Base-by-base conservation (phyloP, 2,888 invertebrate species). In the Gordius sp. region DNA sequence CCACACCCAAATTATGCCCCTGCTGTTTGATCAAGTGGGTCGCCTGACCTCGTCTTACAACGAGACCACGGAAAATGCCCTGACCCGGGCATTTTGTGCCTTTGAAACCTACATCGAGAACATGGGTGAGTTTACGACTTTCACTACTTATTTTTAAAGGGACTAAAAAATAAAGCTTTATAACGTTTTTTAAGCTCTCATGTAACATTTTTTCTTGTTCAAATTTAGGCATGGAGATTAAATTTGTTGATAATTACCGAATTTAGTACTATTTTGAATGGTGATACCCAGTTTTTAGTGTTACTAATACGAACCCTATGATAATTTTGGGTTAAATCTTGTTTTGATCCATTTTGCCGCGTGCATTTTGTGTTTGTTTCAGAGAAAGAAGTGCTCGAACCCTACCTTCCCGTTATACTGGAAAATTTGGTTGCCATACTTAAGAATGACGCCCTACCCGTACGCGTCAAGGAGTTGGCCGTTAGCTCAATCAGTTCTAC, bases 51-150 rank as follows among this genome's bases (percentile, higher is more conserved):
- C 47, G 4, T 4, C 8, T n/a, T 20, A n/a, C 23, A 20, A 47
- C 4, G 47, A 20, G 20, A 23, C 8, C 4, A 8, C 4, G 4
- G 47, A 47, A 20, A 47, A 47, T 47, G 8, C n/a, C 23, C 20
- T 47, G 20, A 47, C 20, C 23, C 8, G 20, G 20, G 47, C 47
- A 4, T 47, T 47, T 20, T 18, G n/a, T 47, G 47, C 47, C 23
- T 47, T 47, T 20, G 47, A 47, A 47, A 47, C 47, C 13, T 47
- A n/a, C 47, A 47, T 47, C 8, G 47, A 47, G 23, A 47, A 47
- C 20, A 47, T 47, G 47, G 47, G 47, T 47, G 20, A 47, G 4
- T n/a, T n/a, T n/a, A n/a, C n/a, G n/a, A n/a, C n/a, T n/a, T n/a
- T n/a, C n/a, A n/a, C n/a, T n/a, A n/a, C n/a, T n/a, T n/a, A n/a